Evolutionary conservation across 2,797 vertebrate species (phyloP), one percentile per base, ranked within the genome.

Genomic region (Clarias fuscus): DNA sequence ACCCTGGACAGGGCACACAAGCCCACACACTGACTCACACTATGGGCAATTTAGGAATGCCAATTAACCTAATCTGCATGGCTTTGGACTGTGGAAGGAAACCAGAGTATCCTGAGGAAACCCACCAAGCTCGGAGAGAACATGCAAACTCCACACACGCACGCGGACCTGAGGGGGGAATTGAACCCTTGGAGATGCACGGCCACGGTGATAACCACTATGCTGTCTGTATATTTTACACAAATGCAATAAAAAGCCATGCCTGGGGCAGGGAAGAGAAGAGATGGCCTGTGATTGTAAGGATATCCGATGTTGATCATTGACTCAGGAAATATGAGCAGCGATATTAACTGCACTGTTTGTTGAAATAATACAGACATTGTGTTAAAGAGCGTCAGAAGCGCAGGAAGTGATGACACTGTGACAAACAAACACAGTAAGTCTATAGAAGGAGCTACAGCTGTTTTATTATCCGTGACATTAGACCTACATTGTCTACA

Each of bases 401-500:
- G 43, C 48, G 22, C 27, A 11, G 88, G 90, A 91, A 90, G 84
- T 48, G 62, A 89, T 70, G 89, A 40, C 59, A 82, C 82, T 53
- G 64, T 86, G 75, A 56, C 30, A 65, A 67, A 76, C 85, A 89
- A 91, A 91, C 30, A 58, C 17, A 85, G 85, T 82, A 87, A 86
- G 70, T 43, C 1, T 8, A 56, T 67, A 11, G 7, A 27, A 48
- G 48, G 24, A 43, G n/a, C 75, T 64, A 61, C 53, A 43, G 65
- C 80, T 70, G 67, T 8, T 5, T 53, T 72, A 71, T n/a, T 62
- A 59, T 48, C 18, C 22, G 48, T 86, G 79, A 71, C 7, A 62
- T 30, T 4, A 33, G 62, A 68, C 64, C 17, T 15, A 53, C n/a
- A 5, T 53, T 53, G 48, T 3, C 48, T 53, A 13, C 48, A 53